Evolutionary conservation across 2,113 vertebrate genomes (phyloP).

Genomic region (Hyla sarda): DNA sequence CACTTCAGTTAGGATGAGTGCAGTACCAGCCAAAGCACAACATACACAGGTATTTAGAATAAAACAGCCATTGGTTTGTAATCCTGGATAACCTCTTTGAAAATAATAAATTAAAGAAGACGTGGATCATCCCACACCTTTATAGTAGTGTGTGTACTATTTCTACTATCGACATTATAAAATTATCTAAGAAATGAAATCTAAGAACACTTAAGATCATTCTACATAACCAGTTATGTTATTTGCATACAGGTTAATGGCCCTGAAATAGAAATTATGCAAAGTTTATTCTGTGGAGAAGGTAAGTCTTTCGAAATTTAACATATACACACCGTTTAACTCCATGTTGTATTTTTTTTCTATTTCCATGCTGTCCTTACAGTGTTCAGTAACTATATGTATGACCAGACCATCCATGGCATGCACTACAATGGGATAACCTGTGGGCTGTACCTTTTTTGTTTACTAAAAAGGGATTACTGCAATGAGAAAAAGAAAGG

Average conservation of each 20-base stretch:
- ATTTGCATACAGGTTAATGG: constrained; percentile 67
- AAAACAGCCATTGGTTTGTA: background rate
- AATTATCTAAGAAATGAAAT: background rate
- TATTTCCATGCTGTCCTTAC: no score
- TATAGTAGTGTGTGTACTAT: background rate
- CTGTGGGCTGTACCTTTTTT: no score
- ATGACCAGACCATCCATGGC: no score
- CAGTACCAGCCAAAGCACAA: background rate
- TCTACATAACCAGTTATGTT: background rate
- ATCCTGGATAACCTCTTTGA: background rate
- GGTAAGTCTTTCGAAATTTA: constrained; percentile 45
- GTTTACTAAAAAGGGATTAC: no score
- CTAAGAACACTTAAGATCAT: background rate
- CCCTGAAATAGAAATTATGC: constrained; percentile 77
- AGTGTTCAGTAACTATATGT: no score
- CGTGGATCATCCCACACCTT: no score
- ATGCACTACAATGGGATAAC: no score
- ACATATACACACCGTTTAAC: no score
- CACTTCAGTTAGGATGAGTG: background rate
- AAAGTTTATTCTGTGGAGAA: constrained; percentile 68
- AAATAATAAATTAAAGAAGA: background rate
- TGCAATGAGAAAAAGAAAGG: no score
- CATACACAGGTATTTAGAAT: background rate
- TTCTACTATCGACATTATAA: background rate
- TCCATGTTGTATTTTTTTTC: no score